Evolutionary conservation across 2,797 vertebrate genomes (phyloP), one percentile per base, ranked within the genome.

Genomic region (Enteromius treurensis): DNA sequence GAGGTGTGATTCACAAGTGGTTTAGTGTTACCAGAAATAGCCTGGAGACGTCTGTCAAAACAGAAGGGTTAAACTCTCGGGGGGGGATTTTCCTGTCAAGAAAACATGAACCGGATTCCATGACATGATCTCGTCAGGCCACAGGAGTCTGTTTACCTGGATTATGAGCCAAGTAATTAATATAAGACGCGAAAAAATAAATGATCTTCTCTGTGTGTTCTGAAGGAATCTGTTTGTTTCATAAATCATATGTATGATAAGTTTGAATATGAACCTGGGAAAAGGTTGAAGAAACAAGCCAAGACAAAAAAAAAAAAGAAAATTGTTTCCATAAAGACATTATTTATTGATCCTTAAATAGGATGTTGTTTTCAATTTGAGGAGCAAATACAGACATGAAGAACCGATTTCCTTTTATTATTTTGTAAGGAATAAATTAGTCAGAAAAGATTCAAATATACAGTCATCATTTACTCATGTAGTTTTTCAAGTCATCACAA

Each of bases 31-130:
- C n/a, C 11, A 9, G 45, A 1, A n/a, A n/a, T 19, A 47, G 29
- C 42, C 1, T 21, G 9, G 37, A 55, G 64, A 51, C 4, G 26
- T 17, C 14, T 81, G 14, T 51, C 5, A 65, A 64, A 37, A 74
- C 55, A 51, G 6, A 49, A 10, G 58, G 40, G 40, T 34, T 53
- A 55, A 37, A 47, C 19, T 73, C 68, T 47, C 11, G 23, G 40
- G 4, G 17, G 26, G 7, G 1, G 6, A 55, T 53, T 51, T 17
- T 21, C 23, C 6, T 6, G n/a, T 71, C 68, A 60, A 37, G 69
- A 51, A 51, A 74, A 64, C 13, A 62, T 29, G 45, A 23, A 73
- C 62, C 55, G 17, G 26, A 73, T 81, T 71, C 29, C 17, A 58
- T 60, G 11, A 74, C 74, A 34, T 37, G 40, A 26, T 21, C 45